Evolutionary conservation across 2,797 vertebrate species (phyloP), one percentile per base, ranked within the genome.

Genomic region (Halcyon smyrnensis): DNA sequence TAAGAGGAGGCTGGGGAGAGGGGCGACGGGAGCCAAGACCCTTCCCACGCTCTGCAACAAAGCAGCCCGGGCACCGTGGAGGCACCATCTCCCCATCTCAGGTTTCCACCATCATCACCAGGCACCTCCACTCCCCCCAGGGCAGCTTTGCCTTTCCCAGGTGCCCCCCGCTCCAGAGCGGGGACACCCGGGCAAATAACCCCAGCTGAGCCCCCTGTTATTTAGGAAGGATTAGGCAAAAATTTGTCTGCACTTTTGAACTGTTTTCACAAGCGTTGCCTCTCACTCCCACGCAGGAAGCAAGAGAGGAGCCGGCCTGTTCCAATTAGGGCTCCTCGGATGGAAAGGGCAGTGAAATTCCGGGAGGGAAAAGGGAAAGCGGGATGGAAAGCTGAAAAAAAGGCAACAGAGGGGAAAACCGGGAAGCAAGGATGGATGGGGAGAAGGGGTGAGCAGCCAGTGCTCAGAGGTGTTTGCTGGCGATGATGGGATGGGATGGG

Each of bases 231-330:
- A 98, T 98, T 96, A 97, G 97, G 98, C 97, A 54, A 93, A 97
- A 98, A 98, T 98, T 98, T 98, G 98, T 98, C 98, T 99, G 98
- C 98, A 98, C 98, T 99, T 98, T 98, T 98, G 97, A 99, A 98
- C 98, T 97, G 98, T 98, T 98, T 98, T 98, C 97, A 97, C 97
- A 98, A 98, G 97, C 97, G 54, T 57, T 96, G 97, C 96, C 97
- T 98, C 97, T 97, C 97, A 97, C 98, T 98, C 98, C 98, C 97
- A 98, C 98, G 96, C 98, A 98, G 97, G 97, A 97, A 98, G 97
- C 97, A 93, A 96, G 91, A 96, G 98, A 93, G 83, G 92, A 98
- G 96, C 90, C 74, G 93, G 95, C 95, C 92, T 98, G 97, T 98
- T 97, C 95, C 97, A 97, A 96, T 59, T 94, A 97, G 91, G 73